Evolutionary conservation across 2,797 vertebrate genomes (phyloP).

Genomic region (Paedocypris micromegethes): DNA sequence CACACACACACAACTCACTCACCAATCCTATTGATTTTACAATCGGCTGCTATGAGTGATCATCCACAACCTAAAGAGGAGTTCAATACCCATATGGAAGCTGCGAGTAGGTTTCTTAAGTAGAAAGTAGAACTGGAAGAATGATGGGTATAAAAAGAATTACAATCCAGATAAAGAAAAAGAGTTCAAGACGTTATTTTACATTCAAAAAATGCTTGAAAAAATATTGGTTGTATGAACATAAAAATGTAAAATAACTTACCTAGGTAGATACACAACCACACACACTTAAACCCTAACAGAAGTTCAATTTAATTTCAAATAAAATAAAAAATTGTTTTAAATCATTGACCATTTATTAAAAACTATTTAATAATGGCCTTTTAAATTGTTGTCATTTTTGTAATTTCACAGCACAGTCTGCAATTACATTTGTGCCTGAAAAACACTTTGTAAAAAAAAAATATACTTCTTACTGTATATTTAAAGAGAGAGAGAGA

Average conservation of each 20-base stretch:
- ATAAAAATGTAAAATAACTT: neutral
- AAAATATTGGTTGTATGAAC: neutral
- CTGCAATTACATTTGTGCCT: too few species aligned
- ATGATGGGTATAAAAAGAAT: conserved; percentile 24
- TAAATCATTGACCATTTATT: too few species aligned
- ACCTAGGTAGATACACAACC: neutral
- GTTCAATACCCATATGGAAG: conserved; percentile 73
- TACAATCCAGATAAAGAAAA: neutral
- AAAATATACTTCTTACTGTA: too few species aligned
- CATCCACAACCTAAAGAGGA: conserved; percentile 73
- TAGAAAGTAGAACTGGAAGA: conserved; percentile 51
- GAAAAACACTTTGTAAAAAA: too few species aligned
- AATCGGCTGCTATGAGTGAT: conserved; percentile 74
- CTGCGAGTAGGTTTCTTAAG: conserved; percentile 65
- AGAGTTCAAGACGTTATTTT: conserved; percentile 10
- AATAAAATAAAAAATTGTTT: too few species aligned
- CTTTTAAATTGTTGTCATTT: too few species aligned
- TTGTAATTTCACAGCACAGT: too few species aligned
- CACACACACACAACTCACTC: conserved; percentile 52
- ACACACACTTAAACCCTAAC: neutral
- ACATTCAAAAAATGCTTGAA: neutral
- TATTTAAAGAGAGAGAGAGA: too few species aligned
- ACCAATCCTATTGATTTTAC: conserved; percentile 82
- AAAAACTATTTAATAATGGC: too few species aligned
- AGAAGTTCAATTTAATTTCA: neutral